Evolutionary conservation across 2,113 vertebrate species (phyloP).

Genomic region (Toxostoma redivivum): DNA sequence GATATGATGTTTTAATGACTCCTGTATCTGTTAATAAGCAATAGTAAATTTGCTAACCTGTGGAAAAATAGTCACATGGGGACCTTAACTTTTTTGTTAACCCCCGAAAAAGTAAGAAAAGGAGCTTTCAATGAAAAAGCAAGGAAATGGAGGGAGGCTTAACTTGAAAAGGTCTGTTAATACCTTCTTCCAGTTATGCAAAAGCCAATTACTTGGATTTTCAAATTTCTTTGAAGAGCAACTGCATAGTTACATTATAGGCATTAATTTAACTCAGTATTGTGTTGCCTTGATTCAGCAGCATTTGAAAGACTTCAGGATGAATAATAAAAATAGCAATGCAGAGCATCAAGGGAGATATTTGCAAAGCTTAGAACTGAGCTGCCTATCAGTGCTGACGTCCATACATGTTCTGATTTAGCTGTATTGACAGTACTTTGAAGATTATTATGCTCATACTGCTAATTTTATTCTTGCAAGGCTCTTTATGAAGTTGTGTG

Average conservation of each 20-base stretch:
- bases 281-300: background rate
- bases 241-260: background rate
- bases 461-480: background rate
- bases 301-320: background rate
- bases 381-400: background rate
- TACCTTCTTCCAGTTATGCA: background rate
- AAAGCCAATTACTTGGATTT: background rate
- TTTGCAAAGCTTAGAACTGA: background rate
- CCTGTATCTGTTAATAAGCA: background rate
- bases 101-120: background rate
- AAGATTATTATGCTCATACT: background rate
- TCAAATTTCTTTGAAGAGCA: background rate
- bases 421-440: background rate
- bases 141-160: background rate
- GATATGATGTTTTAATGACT: background rate
- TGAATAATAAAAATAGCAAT: background rate
- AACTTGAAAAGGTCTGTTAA: background rate
- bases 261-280: background rate
- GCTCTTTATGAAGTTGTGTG: background rate
- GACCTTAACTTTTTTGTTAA: background rate
- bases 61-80: background rate
- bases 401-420: background rate
- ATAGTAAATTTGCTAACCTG: background rate
- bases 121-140: background rate
- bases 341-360: background rate